Evolutionary conservation across 2,888 invertebrate genomes (phyloP).

Genomic region (Polydrusus tereticollis): DNA sequence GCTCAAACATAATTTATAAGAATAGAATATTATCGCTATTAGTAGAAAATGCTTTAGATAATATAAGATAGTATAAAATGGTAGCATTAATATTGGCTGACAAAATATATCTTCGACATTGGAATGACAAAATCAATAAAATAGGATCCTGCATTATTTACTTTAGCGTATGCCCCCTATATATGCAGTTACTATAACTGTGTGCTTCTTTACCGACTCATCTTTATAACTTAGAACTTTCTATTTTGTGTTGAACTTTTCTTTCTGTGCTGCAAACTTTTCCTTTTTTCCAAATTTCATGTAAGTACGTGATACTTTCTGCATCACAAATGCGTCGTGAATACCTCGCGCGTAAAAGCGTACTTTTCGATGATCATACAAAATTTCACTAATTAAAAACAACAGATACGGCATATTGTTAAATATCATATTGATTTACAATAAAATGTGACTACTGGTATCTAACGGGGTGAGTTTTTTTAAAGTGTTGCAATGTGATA

Average conservation of each 20-base stretch:
- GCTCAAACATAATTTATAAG: not conserved
- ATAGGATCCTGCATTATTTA: not conserved
- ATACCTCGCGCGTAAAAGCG: too few species aligned
- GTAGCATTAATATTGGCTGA: not conserved
- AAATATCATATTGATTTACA: too few species aligned
- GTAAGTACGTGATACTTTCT: not conserved
- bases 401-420: not conserved
- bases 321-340: too few species aligned
- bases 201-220: conserved; percentile 14
- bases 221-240: not conserved
- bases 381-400: not conserved
- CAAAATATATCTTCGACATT: not conserved
- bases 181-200: not conserved
- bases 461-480: too few species aligned
- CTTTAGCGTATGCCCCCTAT: not conserved
- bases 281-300: conserved; percentile 6
- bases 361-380: not conserved
- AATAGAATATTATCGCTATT: not conserved
- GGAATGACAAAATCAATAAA: not conserved
- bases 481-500: too few species aligned
- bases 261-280: not conserved
- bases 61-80: not conserved
- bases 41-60: not conserved
- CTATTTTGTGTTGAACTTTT: not conserved
- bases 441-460: too few species aligned